Conservation (phyloP, 2,797 vertebrate species). For the Sphenopsis melanotis region DNA sequence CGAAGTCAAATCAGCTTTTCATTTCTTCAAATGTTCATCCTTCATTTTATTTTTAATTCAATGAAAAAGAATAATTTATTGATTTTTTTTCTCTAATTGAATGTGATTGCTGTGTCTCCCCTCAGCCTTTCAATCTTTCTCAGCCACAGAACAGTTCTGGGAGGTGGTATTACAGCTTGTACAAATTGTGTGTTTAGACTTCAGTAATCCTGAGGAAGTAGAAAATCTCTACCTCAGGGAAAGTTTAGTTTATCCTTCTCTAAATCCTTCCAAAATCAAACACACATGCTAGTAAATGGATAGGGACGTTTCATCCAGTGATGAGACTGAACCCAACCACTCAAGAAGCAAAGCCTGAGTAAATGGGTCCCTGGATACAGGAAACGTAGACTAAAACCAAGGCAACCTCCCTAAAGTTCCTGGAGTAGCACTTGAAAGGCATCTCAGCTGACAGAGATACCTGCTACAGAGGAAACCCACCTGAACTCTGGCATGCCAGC, state of each 20-base stretch:
- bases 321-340: background rate
- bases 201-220: background rate
- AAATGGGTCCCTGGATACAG: background rate
- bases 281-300: background rate
- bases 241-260: background rate
- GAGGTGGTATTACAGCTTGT: background rate
- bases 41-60: background rate
- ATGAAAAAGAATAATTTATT: background rate
- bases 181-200: background rate
- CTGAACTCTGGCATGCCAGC: rapidly evolving
- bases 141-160: background rate
- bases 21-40: background rate
- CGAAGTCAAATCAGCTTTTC: background rate
- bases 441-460: background rate
- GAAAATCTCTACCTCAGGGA: background rate
- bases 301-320: background rate
- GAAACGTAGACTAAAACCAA: background rate
- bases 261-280: background rate
- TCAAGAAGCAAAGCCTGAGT: background rate
- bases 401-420: background rate
- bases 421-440: background rate
- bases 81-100: background rate
- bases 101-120: background rate
- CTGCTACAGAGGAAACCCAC: background rate
- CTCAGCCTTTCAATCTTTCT: background rate